Evolutionary conservation across 1,140 invertebrate species (phyloP).

Genomic region (Leptopilina clavipes): DNA sequence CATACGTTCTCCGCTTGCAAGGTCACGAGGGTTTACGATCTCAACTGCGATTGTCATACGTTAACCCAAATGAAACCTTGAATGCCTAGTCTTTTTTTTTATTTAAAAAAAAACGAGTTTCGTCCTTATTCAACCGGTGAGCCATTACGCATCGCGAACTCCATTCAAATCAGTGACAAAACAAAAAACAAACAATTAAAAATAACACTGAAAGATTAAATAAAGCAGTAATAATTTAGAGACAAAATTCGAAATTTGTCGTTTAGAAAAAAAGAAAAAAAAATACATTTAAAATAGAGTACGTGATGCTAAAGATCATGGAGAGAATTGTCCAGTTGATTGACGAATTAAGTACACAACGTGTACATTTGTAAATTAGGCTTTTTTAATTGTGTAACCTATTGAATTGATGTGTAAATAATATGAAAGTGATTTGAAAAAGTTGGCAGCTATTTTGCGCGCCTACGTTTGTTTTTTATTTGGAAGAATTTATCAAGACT

Average conservation of each 20-base stretch:
- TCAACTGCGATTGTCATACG: conserved; percentile 14
- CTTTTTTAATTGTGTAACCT: conserved; percentile 6
- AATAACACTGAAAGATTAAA: background rate
- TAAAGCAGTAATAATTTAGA: background rate
- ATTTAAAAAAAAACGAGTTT: conserved; percentile 45
- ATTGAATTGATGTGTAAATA: conserved; percentile 20
- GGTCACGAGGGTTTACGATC: conserved; percentile 37
- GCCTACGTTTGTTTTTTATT: conserved; percentile 21
- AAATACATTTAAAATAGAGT: background rate
- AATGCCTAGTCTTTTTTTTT: conserved; percentile 66
- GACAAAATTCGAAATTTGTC: background rate
- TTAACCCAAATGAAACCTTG: conserved; percentile 51
- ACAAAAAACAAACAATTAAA: background rate
- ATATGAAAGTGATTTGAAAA: conserved; percentile 23
- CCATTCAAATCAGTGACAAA: no score
- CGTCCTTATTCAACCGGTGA: conserved; percentile 32
- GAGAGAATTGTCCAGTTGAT: conserved; percentile 7
- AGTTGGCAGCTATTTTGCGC: conserved; percentile 23
- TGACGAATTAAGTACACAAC: background rate
- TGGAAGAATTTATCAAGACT: conserved; percentile 32
- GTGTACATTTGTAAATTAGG: conserved; percentile 21
- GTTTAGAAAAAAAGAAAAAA: no score
- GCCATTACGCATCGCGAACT: conserved; percentile 10
- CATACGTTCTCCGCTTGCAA: conserved; percentile 44
- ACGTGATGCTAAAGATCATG: conserved; percentile 3